Conservation (phyloP, 37 sponge, comb jelly and placozoan species). For the Haliclona indistincta region DNA sequence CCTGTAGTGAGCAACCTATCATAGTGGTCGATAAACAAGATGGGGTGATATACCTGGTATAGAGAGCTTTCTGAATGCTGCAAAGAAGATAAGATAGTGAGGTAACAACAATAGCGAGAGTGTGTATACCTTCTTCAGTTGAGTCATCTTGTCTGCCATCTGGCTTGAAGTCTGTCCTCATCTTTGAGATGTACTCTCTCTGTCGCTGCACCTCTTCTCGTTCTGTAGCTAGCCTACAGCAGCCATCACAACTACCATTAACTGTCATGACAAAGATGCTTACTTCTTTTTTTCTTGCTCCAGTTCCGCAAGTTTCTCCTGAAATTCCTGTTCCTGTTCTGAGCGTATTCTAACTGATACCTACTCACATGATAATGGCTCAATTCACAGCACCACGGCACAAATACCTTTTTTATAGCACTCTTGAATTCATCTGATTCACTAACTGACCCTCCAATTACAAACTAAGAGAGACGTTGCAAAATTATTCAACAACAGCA, state of each 20-base stretch:
- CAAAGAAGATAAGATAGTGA: too few species aligned
- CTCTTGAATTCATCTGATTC: constrained; percentile 59
- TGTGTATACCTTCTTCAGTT: too few species aligned
- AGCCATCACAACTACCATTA: neutral
- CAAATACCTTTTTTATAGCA: constrained; percentile 47
- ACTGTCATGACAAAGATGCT: neutral
- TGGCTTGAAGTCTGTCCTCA: constrained; percentile 31
- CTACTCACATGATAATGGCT: neutral
- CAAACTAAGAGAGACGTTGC: neutral
- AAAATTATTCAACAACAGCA: neutral
- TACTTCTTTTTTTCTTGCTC: constrained; percentile 50
- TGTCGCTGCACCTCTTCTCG: constrained; percentile 32
- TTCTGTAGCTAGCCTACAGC: constrained; percentile 31
- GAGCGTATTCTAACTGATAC: neutral
- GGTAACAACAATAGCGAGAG: too few species aligned
- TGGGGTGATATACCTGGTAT: too few species aligned
- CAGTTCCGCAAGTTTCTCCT: constrained; percentile 41
- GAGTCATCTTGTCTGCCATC: constrained; percentile 6
- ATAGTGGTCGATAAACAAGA: too few species aligned
- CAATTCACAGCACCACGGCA: neutral
- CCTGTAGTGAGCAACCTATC: too few species aligned
- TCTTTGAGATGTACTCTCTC: constrained; percentile 42
- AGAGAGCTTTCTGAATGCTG: too few species aligned
- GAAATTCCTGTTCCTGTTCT: neutral
- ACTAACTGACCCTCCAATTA: constrained; percentile 1